These are phyloP conservation scores for Sebastes cheni DNA, from an alignment of 2,797 vertebrate species.

Conservation along the genomic window DNA sequence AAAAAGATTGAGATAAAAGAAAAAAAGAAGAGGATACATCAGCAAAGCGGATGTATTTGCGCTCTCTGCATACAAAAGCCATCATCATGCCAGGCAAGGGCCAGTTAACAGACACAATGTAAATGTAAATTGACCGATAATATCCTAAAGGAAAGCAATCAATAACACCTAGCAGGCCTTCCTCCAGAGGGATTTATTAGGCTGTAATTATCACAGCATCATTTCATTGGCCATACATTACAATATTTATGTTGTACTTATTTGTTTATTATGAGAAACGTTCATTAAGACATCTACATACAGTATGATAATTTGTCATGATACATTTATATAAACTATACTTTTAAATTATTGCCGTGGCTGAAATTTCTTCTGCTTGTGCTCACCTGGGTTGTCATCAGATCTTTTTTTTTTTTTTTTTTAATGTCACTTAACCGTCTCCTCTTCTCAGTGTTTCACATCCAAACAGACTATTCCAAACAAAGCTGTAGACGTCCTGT, in stretches of 20 bases:
- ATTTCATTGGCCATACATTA: not conserved
- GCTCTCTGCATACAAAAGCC: not conserved
- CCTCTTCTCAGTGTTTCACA: conserved; percentile 17
- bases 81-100: not conserved
- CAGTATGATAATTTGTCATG: not conserved
- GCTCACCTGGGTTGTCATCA: not conserved
- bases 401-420: not conserved
- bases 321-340: not conserved
- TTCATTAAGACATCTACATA: not conserved
- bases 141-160: not conserved
- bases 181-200: not conserved
- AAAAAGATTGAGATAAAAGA: not conserved
- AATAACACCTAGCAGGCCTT: not conserved
- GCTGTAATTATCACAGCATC: not conserved
- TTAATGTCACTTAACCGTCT: not conserved
- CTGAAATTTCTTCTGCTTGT: not conserved
- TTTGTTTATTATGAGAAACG: not conserved
- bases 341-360: not conserved
- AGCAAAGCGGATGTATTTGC: not conserved
- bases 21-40: not conserved
- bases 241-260: not conserved
- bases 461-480: conserved; percentile 55
- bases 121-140: not conserved
- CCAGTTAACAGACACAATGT: not conserved
- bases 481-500: conserved; percentile 56